These are phyloP conservation scores for Scomber colias DNA, from an alignment of 2,113 vertebrate genomes.

Conservation along the genomic window DNA sequence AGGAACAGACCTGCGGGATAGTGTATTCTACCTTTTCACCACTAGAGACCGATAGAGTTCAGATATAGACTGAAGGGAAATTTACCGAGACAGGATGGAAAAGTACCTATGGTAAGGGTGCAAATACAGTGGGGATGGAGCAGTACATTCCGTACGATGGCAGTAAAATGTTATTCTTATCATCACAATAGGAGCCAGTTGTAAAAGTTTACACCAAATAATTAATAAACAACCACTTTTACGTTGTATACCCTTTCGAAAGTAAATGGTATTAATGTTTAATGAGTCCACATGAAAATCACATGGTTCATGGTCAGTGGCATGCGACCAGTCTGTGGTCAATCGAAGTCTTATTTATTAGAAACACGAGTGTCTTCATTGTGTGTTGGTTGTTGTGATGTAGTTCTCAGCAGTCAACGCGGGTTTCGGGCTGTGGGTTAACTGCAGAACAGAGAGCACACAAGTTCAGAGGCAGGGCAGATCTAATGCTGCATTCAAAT, in stretches of 20 bases:
- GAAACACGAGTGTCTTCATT: neutral
- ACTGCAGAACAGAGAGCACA: neutral
- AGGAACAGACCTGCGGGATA: neutral
- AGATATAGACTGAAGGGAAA: slow-evolving; percentile 42
- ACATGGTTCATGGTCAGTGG: neutral
- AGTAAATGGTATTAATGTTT: neutral
- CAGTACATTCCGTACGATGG: slow-evolving; percentile 19
- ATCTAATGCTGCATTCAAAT: slow-evolving; percentile 48
- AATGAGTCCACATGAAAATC: neutral
- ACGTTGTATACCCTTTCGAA: too few species aligned
- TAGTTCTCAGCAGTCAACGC: neutral
- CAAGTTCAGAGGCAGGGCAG: slow-evolving; percentile 79
- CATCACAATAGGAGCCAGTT: too few species aligned
- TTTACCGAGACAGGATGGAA: slow-evolving; percentile 56
- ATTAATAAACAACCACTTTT: too few species aligned
- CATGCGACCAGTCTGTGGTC: neutral
- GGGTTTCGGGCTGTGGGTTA: slow-evolving; percentile 48
- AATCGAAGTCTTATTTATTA: neutral
- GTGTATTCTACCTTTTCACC: slow-evolving; percentile 51
- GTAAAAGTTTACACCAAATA: too few species aligned
- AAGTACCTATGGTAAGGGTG: slow-evolving; percentile 46
- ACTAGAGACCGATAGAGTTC: slow-evolving; percentile 72
- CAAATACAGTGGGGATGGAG: neutral
- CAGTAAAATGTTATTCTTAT: neutral
- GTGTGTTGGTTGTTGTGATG: slow-evolving; percentile 5